Base-by-base conservation (phyloP, 2,888 invertebrate species). In the Megastigmus dorsalis region DNA sequence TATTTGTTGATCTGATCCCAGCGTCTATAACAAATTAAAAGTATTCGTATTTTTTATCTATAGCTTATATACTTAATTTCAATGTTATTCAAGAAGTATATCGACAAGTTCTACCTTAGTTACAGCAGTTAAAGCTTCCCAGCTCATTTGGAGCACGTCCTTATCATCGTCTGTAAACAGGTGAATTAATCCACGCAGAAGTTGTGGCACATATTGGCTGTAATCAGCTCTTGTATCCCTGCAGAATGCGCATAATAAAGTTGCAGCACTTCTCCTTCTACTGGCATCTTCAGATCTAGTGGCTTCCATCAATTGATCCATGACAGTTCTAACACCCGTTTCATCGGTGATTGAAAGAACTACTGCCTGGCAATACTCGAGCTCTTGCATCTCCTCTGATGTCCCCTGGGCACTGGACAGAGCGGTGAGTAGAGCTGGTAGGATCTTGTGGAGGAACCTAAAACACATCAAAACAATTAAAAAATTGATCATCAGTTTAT, bases 311-410 rank as follows among this genome's bases (percentile, higher is more conserved):
- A 98, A 89, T 68, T 95, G 94, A 84, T 97, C 96, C 89, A 97
- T 93, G 6, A 97, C 93, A 48, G 94, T 94, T 38, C 96, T 90
- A 3, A 97, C 93, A 10, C 97, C 98, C 26, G 93, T 91, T 85
- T 97, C 95, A 84, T 97, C 97, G 0, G 91, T 91, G 1, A 98
- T 95, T 0, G 98, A 97, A 80, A 98, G 89, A 77, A 99, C 93
- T 41, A 99, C 98, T 60, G 95, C 93, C 85, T 97, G 94, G 86
- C 98, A 98, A 87, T 98, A 96, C 83, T 95, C 95, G 67, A 97
- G 89, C 89, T 98, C 97, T 89, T 92, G 89, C 23, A 89, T 88
- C 88, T 94, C 94, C 72, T 90, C 89, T 0, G 92, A 88, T 23
- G 91, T 90, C 45, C 92, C 93, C 80, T 93, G 92, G 3, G 95